Evolutionary conservation across 1,140 invertebrate genomes (phyloP).

Genomic region (Macrocentrus cingulum): DNA sequence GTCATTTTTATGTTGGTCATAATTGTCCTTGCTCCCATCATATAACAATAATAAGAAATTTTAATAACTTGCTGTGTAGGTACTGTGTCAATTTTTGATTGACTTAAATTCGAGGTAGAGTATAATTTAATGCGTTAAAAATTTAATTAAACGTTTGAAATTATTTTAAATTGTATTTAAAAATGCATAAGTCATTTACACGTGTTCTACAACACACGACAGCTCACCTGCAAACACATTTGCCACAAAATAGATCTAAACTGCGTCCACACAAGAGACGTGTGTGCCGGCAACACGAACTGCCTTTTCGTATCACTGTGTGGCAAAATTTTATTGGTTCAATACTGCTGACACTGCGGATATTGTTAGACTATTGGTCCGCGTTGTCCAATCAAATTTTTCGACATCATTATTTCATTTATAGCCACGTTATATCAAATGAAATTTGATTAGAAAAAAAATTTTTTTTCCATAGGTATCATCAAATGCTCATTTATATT

Average conservation of each 20-base stretch:
- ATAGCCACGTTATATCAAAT: too few species aligned
- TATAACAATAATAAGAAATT: not conserved
- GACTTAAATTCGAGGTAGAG: too few species aligned
- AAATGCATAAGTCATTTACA: too few species aligned
- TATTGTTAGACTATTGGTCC: conserved; percentile 38
- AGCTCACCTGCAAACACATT: conserved; percentile 16
- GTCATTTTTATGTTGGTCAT: conserved; percentile 32
- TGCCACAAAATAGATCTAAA: conserved; percentile 32
- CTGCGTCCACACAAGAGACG: conserved; percentile 17
- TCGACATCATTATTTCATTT: not conserved
- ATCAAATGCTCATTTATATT: too few species aligned
- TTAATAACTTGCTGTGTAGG: not conserved
- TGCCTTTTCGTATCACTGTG: conserved; percentile 37
- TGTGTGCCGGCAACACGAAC: conserved; percentile 25
- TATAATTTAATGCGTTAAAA: too few species aligned
- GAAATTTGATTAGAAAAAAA: too few species aligned
- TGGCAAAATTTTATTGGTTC: conserved; percentile 46
- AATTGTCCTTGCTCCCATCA: conserved; percentile 18
- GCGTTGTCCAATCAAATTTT: conserved; percentile 40
- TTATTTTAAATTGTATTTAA: too few species aligned
- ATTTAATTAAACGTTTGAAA: too few species aligned
- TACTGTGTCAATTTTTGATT: not conserved
- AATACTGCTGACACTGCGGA: conserved; percentile 3
- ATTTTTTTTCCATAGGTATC: too few species aligned
- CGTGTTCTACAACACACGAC: too few species aligned